Percentiles rank a stretch among this genome's conserved stretches.
These are phyloP conservation scores for Ectropis grisescens DNA, from an alignment of 1,140 invertebrate genomes.

Conservation along the genomic window DNA sequence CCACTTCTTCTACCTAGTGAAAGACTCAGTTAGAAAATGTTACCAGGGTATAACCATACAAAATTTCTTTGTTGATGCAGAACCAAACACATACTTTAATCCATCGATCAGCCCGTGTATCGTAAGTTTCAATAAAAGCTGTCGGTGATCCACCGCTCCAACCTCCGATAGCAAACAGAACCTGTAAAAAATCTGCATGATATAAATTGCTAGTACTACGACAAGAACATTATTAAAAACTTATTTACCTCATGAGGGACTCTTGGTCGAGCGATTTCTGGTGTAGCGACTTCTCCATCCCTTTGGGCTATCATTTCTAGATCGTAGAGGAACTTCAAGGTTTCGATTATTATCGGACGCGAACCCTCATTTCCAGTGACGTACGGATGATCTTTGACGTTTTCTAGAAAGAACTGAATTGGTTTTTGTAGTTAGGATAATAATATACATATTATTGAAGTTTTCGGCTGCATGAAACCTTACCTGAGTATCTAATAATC, in stretches of 20 bases:
- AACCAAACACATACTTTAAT: slow-evolving; percentile 60
- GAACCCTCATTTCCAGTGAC: slow-evolving; percentile 76
- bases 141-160: slow-evolving; percentile 86
- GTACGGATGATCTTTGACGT: slow-evolving; percentile 75
- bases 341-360: slow-evolving; percentile 75
- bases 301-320: slow-evolving; percentile 71
- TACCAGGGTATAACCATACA: no score
- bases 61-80: no score
- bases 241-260: slow-evolving; percentile 76
- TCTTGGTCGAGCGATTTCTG: slow-evolving; percentile 74
- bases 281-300: slow-evolving; percentile 73
- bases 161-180: slow-evolving; percentile 81
- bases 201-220: no score
- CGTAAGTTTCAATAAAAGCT: slow-evolving; percentile 84
- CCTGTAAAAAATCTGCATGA: slow-evolving; percentile 22
- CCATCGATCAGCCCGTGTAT: slow-evolving; percentile 78
- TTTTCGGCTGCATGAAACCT: slow-evolving; percentile 4
- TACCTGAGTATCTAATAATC: slow-evolving; percentile 85
- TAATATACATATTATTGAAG: no score
- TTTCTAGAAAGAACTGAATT: slow-evolving; percentile 71
- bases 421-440: no score
- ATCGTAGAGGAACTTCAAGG: slow-evolving; percentile 74
- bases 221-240: no score
- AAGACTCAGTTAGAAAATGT: background rate
- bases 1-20: slow-evolving; percentile 64